These are phyloP conservation scores for Matsumurasca onukii DNA, from an alignment of 1,140 invertebrate genomes.

Conservation along the genomic window DNA sequence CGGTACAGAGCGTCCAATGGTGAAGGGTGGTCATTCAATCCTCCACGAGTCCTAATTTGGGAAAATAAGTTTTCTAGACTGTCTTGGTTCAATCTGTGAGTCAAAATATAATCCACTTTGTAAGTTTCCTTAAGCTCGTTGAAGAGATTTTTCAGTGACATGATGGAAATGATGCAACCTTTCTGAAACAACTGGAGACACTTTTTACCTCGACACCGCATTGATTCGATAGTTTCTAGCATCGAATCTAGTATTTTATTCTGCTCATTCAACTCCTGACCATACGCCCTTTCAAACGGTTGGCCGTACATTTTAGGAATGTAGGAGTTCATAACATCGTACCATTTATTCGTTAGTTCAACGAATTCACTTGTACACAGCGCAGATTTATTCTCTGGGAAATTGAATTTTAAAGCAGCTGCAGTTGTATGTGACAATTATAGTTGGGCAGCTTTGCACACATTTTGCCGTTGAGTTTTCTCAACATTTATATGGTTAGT, in stretches of 20 bases:
- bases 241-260: constrained; percentile 15
- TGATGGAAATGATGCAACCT: constrained; percentile 17
- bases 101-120: constrained; percentile 25
- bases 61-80: constrained; percentile 28
- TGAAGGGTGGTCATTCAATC: constrained; percentile 31
- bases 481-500: constrained; percentile 12
- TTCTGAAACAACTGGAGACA: constrained; percentile 20
- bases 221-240: not conserved
- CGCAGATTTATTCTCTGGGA: not conserved
- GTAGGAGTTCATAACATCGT: constrained; percentile 15
- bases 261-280: constrained; percentile 18
- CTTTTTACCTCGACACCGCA: constrained; percentile 9
- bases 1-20: constrained; percentile 29
- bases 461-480: constrained; percentile 31
- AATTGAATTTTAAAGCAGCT: constrained; percentile 25
- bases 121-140: not conserved
- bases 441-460: constrained; percentile 22
- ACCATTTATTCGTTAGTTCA: constrained; percentile 11
- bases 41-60: constrained; percentile 30
- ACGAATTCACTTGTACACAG: not conserved
- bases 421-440: constrained; percentile 30
- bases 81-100: constrained; percentile 35
- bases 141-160: not conserved
- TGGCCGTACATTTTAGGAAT: constrained; percentile 11
- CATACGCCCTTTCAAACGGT: constrained; percentile 8